Evolutionary conservation across 2,113 vertebrate genomes (phyloP), one percentile per base, ranked within the genome.

Genomic region (Silurus glanis): DNA sequence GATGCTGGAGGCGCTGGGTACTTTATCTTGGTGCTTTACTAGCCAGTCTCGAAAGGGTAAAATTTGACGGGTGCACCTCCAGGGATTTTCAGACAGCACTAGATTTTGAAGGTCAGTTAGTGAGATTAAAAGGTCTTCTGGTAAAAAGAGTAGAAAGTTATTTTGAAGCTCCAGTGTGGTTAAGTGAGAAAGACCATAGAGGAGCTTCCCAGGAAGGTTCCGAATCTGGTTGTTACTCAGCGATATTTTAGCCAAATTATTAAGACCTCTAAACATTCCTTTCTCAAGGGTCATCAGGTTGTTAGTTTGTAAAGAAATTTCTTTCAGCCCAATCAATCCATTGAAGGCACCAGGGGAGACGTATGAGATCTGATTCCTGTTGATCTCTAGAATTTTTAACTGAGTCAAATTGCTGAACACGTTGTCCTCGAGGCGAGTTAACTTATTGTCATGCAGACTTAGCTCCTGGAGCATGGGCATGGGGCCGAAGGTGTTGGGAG

Each of bases 401-500:
- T 95, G 91, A 19, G 91, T 95, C 88, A 99, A 95, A 91, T 96
- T 97, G 87, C 87, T 92, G 84, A 99, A 99, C 51, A 95, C 89
- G 0, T 95, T 91, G 37, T 0, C 94, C 90, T 0, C 95, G 19
- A 99, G 76, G 8, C 49, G 88, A 25, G 92, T 94, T 82, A 99
- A 92, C 79, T 94, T 95, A 25, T 99, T 99, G 78, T 98, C 96
- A 0, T 98, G 97, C 4, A 99, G 93, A 97, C 97, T 97, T 14
- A 99, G 94, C 83, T 98, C 94, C 2, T 91, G 81, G 25, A 95
- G 56, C 19, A 37, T 1, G 16, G 92, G 91, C 95, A 93, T 95
- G 25, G 95, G 94, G 64, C 97, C 97, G 0, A 99, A 99, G 59
- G 95, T 90, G 0, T 94, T 87, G 0, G 95, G 93, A 1, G 88